phyloP scores from a whole-genome alignment of 2,888 invertebrate genomes.

The Catotricha subobsoleta region DNA sequence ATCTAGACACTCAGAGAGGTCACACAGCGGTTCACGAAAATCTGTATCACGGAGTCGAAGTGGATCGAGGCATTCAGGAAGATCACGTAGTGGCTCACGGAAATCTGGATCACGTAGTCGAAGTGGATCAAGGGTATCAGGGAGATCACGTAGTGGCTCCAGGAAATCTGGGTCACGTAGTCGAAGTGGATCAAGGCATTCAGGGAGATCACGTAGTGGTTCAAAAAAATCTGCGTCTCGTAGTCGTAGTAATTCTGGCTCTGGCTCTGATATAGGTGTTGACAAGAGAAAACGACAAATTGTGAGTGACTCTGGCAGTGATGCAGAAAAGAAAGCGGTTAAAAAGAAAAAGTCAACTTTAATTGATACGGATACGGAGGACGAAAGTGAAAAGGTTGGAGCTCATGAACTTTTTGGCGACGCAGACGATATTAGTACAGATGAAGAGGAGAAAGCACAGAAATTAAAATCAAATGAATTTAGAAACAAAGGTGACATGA shows the following conservation, averaged over 20 bases:
- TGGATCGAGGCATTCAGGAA: slow-evolving; percentile 7
- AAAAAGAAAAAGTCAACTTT: slow-evolving; percentile 36
- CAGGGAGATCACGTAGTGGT: background rate
- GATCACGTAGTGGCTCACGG: slow-evolving; percentile 7
- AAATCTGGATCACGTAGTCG: slow-evolving; percentile 5
- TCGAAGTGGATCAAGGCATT: slow-evolving; percentile 8
- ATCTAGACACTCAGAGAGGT: slow-evolving; percentile 10
- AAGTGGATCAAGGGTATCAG: slow-evolving; percentile 14
- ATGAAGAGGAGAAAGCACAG: slow-evolving; percentile 20
- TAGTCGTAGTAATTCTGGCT: slow-evolving; percentile 18
- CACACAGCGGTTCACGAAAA: slow-evolving; percentile 18
- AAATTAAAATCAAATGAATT: too few relatives aligned
- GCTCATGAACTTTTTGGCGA: slow-evolving; percentile 42
- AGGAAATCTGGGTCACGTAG: background rate
- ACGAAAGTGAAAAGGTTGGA: slow-evolving; percentile 41
- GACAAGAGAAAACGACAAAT: slow-evolving; percentile 25
- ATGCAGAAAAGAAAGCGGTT: slow-evolving; percentile 20
- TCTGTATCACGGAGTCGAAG: slow-evolving; percentile 16
- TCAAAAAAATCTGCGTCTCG: background rate
- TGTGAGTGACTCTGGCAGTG: slow-evolving; percentile 33
- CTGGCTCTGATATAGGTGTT: slow-evolving; percentile 19
- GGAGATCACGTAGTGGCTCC: slow-evolving; percentile 14
- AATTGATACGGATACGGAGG: slow-evolving; percentile 50
- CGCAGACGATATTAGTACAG: slow-evolving; percentile 7
- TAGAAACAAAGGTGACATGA: slow-evolving; percentile 20